Conservation (phyloP, 2,113 vertebrate genomes). For the Athene noctua region DNA sequence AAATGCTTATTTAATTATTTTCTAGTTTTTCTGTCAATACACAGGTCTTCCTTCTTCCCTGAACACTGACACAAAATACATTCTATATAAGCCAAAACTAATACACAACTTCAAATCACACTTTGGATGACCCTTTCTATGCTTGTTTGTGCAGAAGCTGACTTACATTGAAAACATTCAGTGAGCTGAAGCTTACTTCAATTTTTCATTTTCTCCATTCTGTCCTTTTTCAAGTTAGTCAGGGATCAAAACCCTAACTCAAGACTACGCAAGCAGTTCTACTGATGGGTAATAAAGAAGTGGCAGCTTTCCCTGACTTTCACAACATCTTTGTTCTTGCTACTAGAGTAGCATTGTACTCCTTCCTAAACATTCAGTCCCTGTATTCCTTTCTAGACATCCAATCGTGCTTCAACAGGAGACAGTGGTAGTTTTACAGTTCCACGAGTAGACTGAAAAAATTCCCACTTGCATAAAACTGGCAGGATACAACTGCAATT, state of each 20-base stretch:
- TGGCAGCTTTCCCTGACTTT: background rate
- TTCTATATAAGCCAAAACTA: background rate
- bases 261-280: background rate
- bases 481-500: background rate
- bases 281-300: background rate
- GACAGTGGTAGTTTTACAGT: background rate
- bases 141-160: background rate
- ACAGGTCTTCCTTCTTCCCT: background rate
- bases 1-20: background rate
- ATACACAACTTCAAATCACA: background rate
- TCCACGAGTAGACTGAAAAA: background rate
- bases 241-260: background rate
- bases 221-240: background rate
- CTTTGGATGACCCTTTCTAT: background rate
- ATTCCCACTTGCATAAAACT: background rate
- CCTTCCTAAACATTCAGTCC: background rate
- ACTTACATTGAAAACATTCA: background rate
- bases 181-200: background rate
- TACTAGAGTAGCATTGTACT: background rate
- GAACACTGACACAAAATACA: background rate
- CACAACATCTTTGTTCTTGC: background rate
- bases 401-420: accelerated
- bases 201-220: background rate
- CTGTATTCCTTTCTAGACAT: background rate
- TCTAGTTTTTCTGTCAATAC: background rate